Evolutionary conservation across 2,888 invertebrate species (phyloP).

Genomic region (Mantis religiosa): DNA sequence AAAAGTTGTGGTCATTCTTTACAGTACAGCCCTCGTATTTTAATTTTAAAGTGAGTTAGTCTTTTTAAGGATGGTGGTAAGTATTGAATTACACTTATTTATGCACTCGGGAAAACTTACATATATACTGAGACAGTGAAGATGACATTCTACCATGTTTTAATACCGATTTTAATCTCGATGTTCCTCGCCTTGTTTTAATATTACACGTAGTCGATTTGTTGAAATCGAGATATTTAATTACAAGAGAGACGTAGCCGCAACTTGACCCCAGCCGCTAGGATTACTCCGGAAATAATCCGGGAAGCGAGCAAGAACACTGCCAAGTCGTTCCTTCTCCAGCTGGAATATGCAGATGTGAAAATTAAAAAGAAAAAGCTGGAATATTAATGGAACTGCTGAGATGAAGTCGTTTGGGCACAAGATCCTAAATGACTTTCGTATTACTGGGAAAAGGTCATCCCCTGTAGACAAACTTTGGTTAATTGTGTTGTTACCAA

Average conservation of each 20-base stretch:
- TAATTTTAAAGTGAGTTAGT: too few relatives aligned
- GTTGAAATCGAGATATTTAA: neutral
- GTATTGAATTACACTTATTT: too few relatives aligned
- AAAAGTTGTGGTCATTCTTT: too few relatives aligned
- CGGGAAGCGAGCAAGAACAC: neutral
- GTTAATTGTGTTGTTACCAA: too few relatives aligned
- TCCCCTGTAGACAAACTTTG: neutral
- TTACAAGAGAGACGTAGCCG: neutral
- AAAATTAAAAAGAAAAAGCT: neutral
- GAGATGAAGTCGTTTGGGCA: neutral
- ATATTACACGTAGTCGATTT: neutral
- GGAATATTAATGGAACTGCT: neutral
- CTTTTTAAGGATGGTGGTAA: too few relatives aligned
- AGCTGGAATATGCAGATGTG: neutral
- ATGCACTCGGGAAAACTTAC: too few relatives aligned
- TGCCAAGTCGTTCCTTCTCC: neutral
- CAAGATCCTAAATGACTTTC: neutral
- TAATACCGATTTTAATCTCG: too few relatives aligned
- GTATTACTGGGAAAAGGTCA: neutral
- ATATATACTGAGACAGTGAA: too few relatives aligned
- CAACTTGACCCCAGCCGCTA: neutral
- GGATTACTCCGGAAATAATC: neutral
- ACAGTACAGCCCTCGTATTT: too few relatives aligned
- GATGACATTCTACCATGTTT: too few relatives aligned
- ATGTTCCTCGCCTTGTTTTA: neutral